phyloP scores from a whole-genome alignment of 2,888 invertebrate genomes.

The Hoplodrina blanda region DNA sequence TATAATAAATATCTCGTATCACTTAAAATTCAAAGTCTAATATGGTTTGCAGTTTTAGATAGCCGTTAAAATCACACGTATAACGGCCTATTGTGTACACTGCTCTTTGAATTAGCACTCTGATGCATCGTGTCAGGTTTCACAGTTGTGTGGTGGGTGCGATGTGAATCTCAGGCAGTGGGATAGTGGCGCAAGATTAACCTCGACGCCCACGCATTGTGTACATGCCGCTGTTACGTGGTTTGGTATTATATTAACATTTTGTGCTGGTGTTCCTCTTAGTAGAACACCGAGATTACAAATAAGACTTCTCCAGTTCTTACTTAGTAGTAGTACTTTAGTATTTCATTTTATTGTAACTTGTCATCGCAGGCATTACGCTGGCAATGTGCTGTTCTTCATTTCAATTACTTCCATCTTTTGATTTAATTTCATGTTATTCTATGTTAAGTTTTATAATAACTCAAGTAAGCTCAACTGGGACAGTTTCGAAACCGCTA shows the following conservation, averaged over 20 bases:
- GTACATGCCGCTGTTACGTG: constrained; percentile 52
- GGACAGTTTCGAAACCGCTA: constrained; percentile 27
- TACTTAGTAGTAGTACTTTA: neutral
- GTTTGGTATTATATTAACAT: constrained; percentile 42
- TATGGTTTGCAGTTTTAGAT: constrained; percentile 56
- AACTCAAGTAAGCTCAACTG: neutral
- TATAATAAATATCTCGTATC: constrained; percentile 3
- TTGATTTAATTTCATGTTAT: neutral
- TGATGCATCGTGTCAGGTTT: constrained; percentile 26
- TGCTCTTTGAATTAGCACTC: constrained; percentile 42
- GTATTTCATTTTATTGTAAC: neutral
- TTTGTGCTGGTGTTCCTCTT: constrained; percentile 17
- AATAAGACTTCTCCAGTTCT: neutral
- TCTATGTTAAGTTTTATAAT: neutral
- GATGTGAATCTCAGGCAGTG: constrained; percentile 59
- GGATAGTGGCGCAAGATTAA: constrained; percentile 68
- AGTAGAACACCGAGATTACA: constrained; percentile 11
- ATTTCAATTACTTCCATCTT: constrained; percentile 11
- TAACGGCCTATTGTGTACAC: constrained; percentile 68
- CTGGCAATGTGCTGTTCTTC: neutral
- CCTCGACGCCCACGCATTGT: constrained; percentile 71
- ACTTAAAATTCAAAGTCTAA: constrained; percentile 39
- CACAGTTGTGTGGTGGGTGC: constrained; percentile 37
- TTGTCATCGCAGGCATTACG: neutral
- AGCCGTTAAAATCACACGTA: constrained; percentile 58